These are phyloP conservation scores for Formica exsecta DNA, from an alignment of 1,140 invertebrate species.

Conservation along the genomic window DNA sequence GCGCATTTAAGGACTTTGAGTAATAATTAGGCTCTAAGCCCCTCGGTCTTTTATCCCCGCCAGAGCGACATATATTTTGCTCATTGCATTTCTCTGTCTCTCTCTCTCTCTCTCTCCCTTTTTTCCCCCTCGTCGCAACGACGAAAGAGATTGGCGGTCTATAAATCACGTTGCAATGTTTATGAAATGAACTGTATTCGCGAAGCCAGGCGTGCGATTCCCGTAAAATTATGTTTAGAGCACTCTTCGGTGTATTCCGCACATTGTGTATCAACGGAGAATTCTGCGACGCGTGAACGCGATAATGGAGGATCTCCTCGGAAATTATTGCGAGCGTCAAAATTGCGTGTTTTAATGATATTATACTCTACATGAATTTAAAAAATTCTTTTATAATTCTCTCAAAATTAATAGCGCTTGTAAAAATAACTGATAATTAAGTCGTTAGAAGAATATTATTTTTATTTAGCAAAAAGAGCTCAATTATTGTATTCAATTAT, in stretches of 20 bases:
- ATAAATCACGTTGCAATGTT: conserved; percentile 28
- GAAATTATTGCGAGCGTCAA: neutral
- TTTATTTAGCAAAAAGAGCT: neutral
- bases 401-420: neutral
- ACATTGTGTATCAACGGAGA: conserved; percentile 11
- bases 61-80: neutral
- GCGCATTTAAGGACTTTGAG: conserved; percentile 63
- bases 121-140: conserved; percentile 16
- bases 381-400: neutral
- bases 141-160: neutral
- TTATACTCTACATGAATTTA: too few species aligned
- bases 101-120: neutral
- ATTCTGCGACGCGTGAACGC: neutral
- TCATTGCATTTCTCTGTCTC: conserved; percentile 12
- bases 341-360: neutral
- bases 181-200: conserved; percentile 16
- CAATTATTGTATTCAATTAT: neutral
- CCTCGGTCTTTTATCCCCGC: neutral
- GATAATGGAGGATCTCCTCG: neutral
- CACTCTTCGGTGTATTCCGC: conserved; percentile 9
- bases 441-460: neutral
- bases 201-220: conserved; percentile 13
- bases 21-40: conserved; percentile 77
- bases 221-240: conserved; percentile 36
- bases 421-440: neutral